Percentiles rank a stretch among this genome's conserved stretches.
phyloP scores from a whole-genome alignment of 2,113 vertebrate genomes.

The Columba livia region DNA sequence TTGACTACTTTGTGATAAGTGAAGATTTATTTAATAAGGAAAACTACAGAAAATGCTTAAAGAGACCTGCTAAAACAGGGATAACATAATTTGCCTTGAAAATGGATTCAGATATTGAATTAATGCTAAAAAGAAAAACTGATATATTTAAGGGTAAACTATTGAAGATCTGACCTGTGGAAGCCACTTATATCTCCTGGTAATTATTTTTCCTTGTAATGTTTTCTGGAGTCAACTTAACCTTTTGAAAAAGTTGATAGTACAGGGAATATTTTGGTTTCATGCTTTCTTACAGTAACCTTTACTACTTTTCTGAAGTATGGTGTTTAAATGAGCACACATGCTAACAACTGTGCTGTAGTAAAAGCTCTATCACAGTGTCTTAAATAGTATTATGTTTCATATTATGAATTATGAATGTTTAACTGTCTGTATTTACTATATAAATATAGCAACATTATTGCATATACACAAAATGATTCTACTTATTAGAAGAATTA shows the following conservation, averaged over 20 bases:
- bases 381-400: background rate
- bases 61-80: background rate
- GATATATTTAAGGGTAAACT: background rate
- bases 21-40: background rate
- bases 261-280: background rate
- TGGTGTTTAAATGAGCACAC: background rate
- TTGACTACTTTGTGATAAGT: rapidly evolving
- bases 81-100: background rate
- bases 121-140: background rate
- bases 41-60: background rate
- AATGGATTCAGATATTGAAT: background rate
- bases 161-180: background rate
- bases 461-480: background rate
- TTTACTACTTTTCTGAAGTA: background rate
- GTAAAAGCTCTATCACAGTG: background rate
- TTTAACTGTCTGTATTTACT: background rate
- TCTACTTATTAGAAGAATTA: background rate
- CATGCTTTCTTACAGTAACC: background rate
- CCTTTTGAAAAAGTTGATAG: background rate
- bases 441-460: background rate
- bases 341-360: background rate
- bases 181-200: background rate
- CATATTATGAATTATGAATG: background rate
- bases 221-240: background rate
- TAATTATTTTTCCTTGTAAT: background rate